Evolutionary conservation across 2,888 invertebrate genomes (phyloP), one percentile per base, ranked within the genome.

Genomic region (Pseudococcus viburni): DNA sequence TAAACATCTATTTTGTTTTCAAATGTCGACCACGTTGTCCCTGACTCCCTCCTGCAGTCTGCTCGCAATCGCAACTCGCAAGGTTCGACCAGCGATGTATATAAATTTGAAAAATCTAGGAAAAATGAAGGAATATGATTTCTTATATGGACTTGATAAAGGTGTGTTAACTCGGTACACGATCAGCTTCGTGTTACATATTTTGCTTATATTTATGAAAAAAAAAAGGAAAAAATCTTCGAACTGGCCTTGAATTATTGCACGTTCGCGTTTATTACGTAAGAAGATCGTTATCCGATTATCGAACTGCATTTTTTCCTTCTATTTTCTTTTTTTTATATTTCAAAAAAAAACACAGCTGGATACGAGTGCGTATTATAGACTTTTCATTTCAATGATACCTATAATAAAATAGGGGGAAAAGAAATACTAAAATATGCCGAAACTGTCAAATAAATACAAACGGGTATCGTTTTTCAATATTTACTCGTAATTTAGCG

Each of bases 221-320:
- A 64, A 64, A 64, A 64, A 64, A 64, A 4, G 59, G 5, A 59
- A 19, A 42, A 64, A 22, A 64, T 64, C 19, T 64, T 64, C 64
- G 4, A 64, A 7, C 0, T 73, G 39, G 7, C 73, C 73, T 73
- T 73, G 73, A 73, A 73, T 73, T 73, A 73, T 73, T 73, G 33
- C 73, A 73, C 73, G 73, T 73, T 73, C 73, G 73, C 22, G 64
- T 19, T 11, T 8, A 33, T 73, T 73, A 73, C 73, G 73, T 73
- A 73, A 73, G 33, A 73, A 39, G 33, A 73, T 73, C 73, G 17
- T 73, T 73, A 73, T 73, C 26, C 33, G 73, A 73, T 73, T 73
- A 73, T 73, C 73, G 73, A 73, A 73, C 73, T 73, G 33, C 33
- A 33, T 33, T 73, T 73, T 68, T 73, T 73, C 17, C 6, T 8